Evolutionary conservation across 2,888 invertebrate species (phyloP).

Genomic region (Lathronympha strigana): DNA sequence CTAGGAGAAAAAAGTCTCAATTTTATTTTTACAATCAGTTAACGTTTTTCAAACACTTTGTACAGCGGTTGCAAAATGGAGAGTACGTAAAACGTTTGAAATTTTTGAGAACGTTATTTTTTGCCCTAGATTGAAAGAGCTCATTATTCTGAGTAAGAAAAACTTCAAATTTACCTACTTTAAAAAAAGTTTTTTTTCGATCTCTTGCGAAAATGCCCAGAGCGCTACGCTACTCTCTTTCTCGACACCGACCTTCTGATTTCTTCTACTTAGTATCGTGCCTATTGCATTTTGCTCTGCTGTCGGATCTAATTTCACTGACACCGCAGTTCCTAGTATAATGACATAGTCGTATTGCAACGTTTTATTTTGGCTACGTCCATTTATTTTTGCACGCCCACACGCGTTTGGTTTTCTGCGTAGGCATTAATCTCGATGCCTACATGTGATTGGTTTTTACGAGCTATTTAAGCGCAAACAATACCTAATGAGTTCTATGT

Average conservation of each 20-base stretch:
- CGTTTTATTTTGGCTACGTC: constrained; percentile 5
- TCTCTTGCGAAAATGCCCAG: too few species aligned
- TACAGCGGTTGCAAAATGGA: too few species aligned
- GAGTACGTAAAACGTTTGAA: too few species aligned
- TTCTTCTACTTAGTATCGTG: background rate
- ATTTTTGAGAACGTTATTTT: too few species aligned
- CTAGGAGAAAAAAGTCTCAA: too few species aligned
- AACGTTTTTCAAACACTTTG: too few species aligned
- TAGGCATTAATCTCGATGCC: background rate
- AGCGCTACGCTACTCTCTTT: background rate
- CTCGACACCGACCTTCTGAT: background rate
- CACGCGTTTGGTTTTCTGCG: constrained; percentile 2
- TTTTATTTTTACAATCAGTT: too few species aligned
- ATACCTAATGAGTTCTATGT: background rate
- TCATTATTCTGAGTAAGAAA: too few species aligned
- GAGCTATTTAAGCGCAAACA: background rate
- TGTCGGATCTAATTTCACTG: constrained; percentile 1
- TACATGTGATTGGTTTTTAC: background rate
- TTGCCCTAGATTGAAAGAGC: too few species aligned
- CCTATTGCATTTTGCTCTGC: background rate
- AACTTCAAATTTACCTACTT: too few species aligned
- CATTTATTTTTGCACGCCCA: constrained; percentile 27
- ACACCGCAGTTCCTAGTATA: constrained; percentile 6
- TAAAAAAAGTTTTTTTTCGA: too few species aligned
- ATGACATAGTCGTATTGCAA: background rate